Percentiles rank a stretch among this genome's conserved stretches.
These are phyloP conservation scores for Malurus alboscapulatus DNA, from an alignment of 2,113 vertebrate species.

Conservation along the genomic window DNA sequence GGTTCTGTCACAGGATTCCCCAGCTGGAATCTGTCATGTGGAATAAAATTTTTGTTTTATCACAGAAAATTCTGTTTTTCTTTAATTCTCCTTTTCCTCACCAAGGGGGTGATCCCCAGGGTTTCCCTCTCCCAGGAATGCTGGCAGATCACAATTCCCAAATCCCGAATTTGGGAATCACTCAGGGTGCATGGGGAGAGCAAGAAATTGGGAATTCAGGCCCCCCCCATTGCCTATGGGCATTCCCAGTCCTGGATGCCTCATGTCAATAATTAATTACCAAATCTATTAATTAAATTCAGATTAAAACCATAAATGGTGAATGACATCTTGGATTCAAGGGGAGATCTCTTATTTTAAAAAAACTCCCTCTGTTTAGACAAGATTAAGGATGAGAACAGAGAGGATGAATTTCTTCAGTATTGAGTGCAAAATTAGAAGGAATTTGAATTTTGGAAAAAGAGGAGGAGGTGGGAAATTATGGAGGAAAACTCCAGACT, in stretches of 20 bases:
- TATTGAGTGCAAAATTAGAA: background rate
- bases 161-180: background rate
- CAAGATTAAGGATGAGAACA: background rate
- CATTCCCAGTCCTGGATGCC: background rate
- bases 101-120: fast-evolving
- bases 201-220: background rate
- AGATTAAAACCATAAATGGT: background rate
- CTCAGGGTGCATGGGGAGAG: background rate
- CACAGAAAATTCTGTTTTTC: background rate
- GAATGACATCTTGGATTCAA: background rate
- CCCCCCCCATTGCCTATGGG: fast-evolving
- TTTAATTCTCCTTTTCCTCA: background rate
- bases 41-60: background rate
- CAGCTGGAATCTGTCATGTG: background rate
- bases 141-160: background rate
- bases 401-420: background rate
- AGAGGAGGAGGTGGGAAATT: background rate
- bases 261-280: background rate
- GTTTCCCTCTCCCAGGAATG: background rate
- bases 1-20: fast-evolving
- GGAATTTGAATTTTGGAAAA: background rate
- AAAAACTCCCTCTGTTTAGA: background rate
- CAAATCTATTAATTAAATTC: background rate
- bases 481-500: too few species aligned
- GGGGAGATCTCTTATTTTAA: background rate